phyloP scores from a whole-genome alignment of 1,140 invertebrate species.

The Potamilus streckersoni region DNA sequence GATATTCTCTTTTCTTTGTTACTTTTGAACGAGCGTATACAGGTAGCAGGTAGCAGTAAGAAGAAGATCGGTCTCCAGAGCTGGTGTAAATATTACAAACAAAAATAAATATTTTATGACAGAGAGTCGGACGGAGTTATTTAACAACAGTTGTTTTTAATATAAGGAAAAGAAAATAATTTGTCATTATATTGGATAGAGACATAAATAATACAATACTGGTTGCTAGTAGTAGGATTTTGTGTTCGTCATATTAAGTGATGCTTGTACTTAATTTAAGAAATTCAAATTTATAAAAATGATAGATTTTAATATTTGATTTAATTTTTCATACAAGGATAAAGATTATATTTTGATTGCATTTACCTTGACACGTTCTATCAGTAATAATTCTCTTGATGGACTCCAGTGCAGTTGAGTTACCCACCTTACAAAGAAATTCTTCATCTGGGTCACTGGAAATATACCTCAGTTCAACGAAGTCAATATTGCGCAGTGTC shows the following conservation, averaged over 20 bases:
- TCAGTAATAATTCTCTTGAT: constrained; percentile 35
- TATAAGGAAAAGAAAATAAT: no score
- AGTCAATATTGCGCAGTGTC: constrained; percentile 12
- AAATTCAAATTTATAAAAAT: no score
- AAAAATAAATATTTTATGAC: neutral
- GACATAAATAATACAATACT: no score
- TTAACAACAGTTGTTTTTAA: no score
- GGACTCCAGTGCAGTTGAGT: constrained; percentile 33
- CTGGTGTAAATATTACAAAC: constrained; percentile 34
- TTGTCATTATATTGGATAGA: no score
- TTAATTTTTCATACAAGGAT: no score
- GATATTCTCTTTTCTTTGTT: no score
- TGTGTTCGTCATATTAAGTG: no score
- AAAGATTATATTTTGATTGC: no score
- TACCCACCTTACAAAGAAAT: constrained; percentile 32
- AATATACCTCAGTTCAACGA: constrained; percentile 24
- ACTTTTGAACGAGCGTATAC: constrained; percentile 9
- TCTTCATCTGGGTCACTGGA: constrained; percentile 29
- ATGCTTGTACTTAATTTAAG: no score
- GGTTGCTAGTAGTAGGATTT: no score
- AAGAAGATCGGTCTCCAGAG: constrained; percentile 39
- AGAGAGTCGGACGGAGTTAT: neutral
- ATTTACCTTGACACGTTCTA: constrained; percentile 36
- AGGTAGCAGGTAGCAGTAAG: constrained; percentile 43
- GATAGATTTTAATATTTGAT: no score